Conservation (phyloP, 2,113 vertebrate species). For the Glaucidium brasilianum region DNA sequence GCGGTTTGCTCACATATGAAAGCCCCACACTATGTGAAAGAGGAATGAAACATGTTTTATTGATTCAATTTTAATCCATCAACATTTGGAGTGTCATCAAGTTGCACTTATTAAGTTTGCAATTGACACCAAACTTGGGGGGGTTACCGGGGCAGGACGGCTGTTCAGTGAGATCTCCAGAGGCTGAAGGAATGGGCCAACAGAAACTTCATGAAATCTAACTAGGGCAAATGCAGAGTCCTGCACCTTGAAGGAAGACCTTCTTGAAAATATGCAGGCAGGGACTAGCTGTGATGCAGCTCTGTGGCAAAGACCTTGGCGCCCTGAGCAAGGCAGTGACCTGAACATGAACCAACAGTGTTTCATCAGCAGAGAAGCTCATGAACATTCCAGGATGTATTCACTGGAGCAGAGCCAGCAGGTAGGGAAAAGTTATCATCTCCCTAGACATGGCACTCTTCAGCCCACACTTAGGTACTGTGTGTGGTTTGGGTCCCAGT, state of each 20-base stretch:
- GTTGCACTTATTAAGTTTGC: neutral
- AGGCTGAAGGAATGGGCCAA: neutral
- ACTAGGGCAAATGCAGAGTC: neutral
- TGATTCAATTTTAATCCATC: neutral
- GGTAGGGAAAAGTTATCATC: neutral
- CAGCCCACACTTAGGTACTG: neutral
- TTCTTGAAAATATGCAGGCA: neutral
- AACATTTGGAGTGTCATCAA: neutral
- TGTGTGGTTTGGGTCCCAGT: neutral
- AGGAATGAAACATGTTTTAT: neutral
- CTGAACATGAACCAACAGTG: neutral
- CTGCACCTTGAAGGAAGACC: neutral
- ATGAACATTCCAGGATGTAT: neutral
- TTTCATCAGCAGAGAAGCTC: neutral
- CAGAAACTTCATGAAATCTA: neutral
- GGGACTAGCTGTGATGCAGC: neutral
- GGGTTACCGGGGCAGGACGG: neutral
- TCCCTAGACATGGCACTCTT: too few species aligned
- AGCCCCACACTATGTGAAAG: neutral
- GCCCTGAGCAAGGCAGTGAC: neutral
- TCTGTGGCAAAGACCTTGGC: neutral
- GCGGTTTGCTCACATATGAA: neutral
- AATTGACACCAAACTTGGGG: neutral
- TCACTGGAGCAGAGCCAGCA: neutral
- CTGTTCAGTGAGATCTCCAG: neutral